A percentile compares a stretch with the other conserved stretches of the same genome.
phyloP scores from a whole-genome alignment of 2,888 invertebrate genomes.

The Auanema freiburgensis region DNA sequence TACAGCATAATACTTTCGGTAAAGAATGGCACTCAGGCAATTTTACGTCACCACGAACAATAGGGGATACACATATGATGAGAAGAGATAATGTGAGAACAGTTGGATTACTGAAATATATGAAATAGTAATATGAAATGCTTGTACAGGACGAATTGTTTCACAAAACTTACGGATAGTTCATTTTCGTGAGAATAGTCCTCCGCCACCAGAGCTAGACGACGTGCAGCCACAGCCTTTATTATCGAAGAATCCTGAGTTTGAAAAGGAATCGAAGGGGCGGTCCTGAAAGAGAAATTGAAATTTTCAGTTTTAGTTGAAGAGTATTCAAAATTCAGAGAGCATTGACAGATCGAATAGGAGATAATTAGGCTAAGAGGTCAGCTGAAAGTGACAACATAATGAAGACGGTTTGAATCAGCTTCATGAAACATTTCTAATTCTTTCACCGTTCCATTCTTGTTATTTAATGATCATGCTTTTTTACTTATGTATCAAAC shows the following conservation, averaged over 20 bases:
- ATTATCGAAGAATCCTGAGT: slow-evolving; percentile 18
- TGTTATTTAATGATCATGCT: too few relatives aligned
- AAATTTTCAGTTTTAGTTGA: neutral
- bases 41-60: slow-evolving; percentile 38
- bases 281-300: slow-evolving; percentile 19
- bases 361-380: too few relatives aligned
- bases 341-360: too few relatives aligned
- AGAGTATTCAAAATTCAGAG: neutral
- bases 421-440: too few relatives aligned
- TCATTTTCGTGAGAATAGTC: slow-evolving; percentile 46
- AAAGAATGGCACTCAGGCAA: slow-evolving; percentile 57
- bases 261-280: slow-evolving; percentile 31
- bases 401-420: too few relatives aligned
- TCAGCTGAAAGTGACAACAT: too few relatives aligned
- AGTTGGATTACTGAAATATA: too few relatives aligned
- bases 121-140: neutral
- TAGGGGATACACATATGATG: slow-evolving; percentile 22
- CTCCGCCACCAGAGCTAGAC: slow-evolving; percentile 30
- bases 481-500: too few relatives aligned
- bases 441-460: too few relatives aligned
- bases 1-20: slow-evolving; percentile 61
- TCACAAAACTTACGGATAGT: slow-evolving; percentile 27
- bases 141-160: neutral
- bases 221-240: slow-evolving; percentile 24
- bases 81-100: slow-evolving; percentile 4